These are phyloP conservation scores for Tholera decimalis DNA, from an alignment of 2,888 invertebrate species.

Conservation along the genomic window DNA sequence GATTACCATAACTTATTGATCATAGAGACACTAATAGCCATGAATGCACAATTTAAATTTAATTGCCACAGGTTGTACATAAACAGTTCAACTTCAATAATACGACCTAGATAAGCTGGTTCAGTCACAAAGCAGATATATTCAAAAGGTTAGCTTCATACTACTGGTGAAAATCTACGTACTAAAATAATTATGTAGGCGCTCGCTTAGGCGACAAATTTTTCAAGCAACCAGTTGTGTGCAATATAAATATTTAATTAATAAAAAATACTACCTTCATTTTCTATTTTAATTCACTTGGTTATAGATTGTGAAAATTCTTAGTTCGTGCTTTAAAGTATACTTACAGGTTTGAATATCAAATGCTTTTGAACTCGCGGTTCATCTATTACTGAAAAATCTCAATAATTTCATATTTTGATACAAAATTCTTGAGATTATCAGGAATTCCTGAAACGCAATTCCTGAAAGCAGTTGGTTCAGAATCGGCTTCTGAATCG, in stretches of 20 bases:
- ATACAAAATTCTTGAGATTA: too few species aligned
- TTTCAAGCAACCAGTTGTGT: neutral
- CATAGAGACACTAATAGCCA: constrained; percentile 39
- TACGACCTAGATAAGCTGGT: constrained; percentile 73
- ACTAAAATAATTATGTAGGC: neutral
- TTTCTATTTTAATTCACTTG: too few species aligned
- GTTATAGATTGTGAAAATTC: too few species aligned
- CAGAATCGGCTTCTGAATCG: too few species aligned
- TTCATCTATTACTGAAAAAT: too few species aligned
- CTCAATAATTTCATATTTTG: too few species aligned
- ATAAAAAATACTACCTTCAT: neutral
- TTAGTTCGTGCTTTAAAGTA: too few species aligned
- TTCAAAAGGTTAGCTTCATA: constrained; percentile 8
- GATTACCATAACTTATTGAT: constrained; percentile 9
- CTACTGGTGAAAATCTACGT: neutral
- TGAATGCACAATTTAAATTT: constrained; percentile 57
- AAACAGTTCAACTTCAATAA: constrained; percentile 72
- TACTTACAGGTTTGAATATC: too few species aligned
- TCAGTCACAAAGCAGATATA: constrained; percentile 11
- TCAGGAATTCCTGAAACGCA: too few species aligned
- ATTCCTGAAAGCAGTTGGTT: too few species aligned
- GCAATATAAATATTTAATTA: neutral
- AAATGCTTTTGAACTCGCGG: too few species aligned
- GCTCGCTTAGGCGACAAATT: neutral
- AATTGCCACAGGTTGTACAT: constrained; percentile 64